Conservation (phyloP, 1,140 invertebrate species). For the Drosophila bipectinata region DNA sequence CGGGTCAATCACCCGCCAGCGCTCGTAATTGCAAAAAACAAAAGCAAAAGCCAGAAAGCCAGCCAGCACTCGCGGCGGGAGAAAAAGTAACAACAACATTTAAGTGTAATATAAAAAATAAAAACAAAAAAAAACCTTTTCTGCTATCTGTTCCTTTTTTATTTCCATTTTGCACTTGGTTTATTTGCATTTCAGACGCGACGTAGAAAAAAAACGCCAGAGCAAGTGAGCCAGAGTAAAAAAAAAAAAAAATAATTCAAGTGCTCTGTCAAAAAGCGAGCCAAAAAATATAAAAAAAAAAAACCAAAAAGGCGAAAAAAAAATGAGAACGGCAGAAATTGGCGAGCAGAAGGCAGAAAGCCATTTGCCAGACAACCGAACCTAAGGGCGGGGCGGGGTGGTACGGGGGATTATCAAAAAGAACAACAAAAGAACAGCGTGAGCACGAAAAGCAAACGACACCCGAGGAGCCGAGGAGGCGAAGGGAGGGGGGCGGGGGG, state of each 20-base stretch:
- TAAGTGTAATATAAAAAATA: slow-evolving; percentile 43
- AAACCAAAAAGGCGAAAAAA: slow-evolving; percentile 15
- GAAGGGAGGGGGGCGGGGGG: too few species aligned
- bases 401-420: slow-evolving; percentile 26
- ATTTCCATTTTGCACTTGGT: slow-evolving; percentile 19
- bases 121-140: slow-evolving; percentile 26
- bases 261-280: slow-evolving; percentile 18
- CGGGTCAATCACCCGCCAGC: slow-evolving; percentile 68
- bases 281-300: slow-evolving; percentile 14
- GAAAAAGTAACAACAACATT: slow-evolving; percentile 40
- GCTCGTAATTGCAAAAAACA: slow-evolving; percentile 56
- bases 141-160: slow-evolving; percentile 11
- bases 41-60: background rate
- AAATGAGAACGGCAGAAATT: slow-evolving; percentile 49
- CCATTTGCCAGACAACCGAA: slow-evolving; percentile 65
- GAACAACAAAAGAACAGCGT: slow-evolving; percentile 27
- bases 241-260: slow-evolving; percentile 40
- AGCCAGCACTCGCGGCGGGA: background rate
- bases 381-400: slow-evolving; percentile 14
- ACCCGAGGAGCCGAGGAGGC: background rate
- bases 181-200: slow-evolving; percentile 67
- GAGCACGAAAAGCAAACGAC: slow-evolving; percentile 8
- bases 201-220: slow-evolving; percentile 23
- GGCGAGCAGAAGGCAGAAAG: slow-evolving; percentile 50
- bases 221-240: slow-evolving; percentile 8